Conservation (phyloP, 2,888 invertebrate genomes). For the Euproctis similis region DNA sequence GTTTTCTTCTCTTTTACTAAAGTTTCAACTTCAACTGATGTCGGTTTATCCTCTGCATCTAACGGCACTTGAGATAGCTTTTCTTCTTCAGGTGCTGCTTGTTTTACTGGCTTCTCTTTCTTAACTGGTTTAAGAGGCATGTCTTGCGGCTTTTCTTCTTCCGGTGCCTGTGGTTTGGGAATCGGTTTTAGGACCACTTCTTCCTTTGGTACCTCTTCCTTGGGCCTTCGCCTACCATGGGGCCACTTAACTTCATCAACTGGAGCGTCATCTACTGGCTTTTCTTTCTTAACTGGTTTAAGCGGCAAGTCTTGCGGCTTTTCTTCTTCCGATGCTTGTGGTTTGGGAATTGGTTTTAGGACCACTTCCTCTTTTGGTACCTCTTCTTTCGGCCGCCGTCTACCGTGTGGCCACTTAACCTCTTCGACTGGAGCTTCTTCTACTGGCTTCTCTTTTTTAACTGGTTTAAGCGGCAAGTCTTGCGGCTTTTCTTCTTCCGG, state of each 20-base stretch:
- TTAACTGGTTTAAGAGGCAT: neutral
- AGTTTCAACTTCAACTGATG: too few species aligned
- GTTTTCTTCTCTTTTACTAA: constrained; percentile 18
- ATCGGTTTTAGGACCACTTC: neutral
- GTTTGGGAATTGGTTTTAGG: constrained; percentile 29
- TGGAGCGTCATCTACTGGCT: neutral
- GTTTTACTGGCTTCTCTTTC: constrained; percentile 1
- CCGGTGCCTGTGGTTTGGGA: neutral
- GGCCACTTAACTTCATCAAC: neutral
- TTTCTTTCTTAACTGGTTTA: neutral
- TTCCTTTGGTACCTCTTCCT: neutral
- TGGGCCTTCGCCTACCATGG: neutral
- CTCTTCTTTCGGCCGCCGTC: constrained; percentile 26
- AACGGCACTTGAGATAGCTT: constrained; percentile 21
- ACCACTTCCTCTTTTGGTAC: constrained; percentile 26
- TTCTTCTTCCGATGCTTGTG: constrained; percentile 3
- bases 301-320: constrained; percentile 41
- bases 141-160: constrained; percentile 18
- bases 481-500: constrained; percentile 41
- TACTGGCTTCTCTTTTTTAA: neutral
- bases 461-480: constrained; percentile 21
- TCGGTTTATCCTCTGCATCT: too few species aligned
- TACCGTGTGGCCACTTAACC: constrained; percentile 2
- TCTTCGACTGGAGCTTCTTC: constrained; percentile 14
- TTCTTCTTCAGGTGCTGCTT: constrained; percentile 26